Evolutionary conservation across 1,140 invertebrate species (phyloP).

Genomic region (Drosophila kikkawai): DNA sequence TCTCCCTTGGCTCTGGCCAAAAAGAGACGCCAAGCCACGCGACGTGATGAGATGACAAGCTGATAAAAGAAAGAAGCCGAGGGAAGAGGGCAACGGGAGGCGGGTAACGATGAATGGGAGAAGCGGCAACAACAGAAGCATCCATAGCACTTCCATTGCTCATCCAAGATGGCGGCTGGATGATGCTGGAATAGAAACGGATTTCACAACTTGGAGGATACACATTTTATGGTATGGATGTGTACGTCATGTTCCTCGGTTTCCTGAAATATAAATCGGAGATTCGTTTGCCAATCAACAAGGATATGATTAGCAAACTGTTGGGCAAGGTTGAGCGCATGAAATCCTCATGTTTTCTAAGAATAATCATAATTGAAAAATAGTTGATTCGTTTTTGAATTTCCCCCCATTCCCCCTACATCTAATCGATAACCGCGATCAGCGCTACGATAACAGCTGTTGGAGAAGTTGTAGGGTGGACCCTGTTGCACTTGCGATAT

Average conservation of each 20-base stretch:
- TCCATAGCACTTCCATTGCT: slow-evolving; percentile 21
- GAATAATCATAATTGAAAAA: neutral
- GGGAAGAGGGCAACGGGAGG: neutral
- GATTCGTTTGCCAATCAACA: neutral
- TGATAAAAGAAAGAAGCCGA: slow-evolving; percentile 27
- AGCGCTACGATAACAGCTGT: slow-evolving; percentile 19
- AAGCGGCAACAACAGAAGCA: slow-evolving; percentile 19
- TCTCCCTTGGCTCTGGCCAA: slow-evolving; percentile 41
- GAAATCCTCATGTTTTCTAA: neutral
- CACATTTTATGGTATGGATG: slow-evolving; percentile 13
- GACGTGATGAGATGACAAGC: slow-evolving; percentile 41
- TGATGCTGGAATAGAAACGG: slow-evolving; percentile 14
- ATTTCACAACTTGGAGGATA: slow-evolving; percentile 8
- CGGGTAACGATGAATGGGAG: slow-evolving; percentile 18
- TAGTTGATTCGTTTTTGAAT: neutral
- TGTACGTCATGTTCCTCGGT: neutral
- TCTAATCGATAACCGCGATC: slow-evolving; percentile 10
- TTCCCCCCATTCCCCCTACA: neutral
- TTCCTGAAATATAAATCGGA: neutral
- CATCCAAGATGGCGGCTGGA: slow-evolving; percentile 35
- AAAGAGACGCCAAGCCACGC: slow-evolving; percentile 19
- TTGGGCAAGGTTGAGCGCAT: neutral
- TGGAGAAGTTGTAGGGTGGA: slow-evolving; percentile 23
- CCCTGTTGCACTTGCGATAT: slow-evolving; percentile 34
- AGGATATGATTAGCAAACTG: neutral